Base-by-base conservation (phyloP, 2,797 vertebrate genomes). In the Hippocampus kuda region DNA sequence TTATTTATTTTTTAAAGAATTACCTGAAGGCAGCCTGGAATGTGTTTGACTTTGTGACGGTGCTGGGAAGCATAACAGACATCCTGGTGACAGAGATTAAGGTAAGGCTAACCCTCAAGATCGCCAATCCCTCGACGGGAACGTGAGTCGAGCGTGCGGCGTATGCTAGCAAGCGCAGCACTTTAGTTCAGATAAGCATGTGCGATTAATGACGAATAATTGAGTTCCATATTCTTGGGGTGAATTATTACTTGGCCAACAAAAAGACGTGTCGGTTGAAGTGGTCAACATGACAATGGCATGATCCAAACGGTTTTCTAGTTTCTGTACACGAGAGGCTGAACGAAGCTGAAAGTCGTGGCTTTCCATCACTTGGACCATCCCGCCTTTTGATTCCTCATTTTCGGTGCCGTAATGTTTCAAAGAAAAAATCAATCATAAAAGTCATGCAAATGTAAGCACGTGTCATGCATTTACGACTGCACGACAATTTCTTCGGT, bases 11-110 rank as follows among this genome's bases (percentile, higher is more conserved):
- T 38, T 38, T 38, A 7, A 38, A 99, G 97, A 99, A 97, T 86
- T 99, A 99, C 83, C 92, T 98, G 88, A 93, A 94, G 80, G 95
- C 97, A 56, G 94, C 97, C 75, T 99, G 97, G 97, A 99, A 99
- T 16, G 91, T 99, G 72, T 99, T 99, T 87, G 97, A 99, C 90
- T 97, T 98, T 87, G 94, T 99, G 72, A 99, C 97, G 0, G 97
- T 99, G 72, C 88, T 98, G 78, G 97, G 97, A 82, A 98, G 95
- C 92, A 96, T 99, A 87, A 99, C 97, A 76, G 97, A 99, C 91
- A 98, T 99, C 89, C 87, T 99, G 89, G 94, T 97, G 85, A 98
- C 97, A 44, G 97, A 99, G 90, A 93, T 98, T 77, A 94, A 95
- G 90, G 97, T 98, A 88, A 92, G 93, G 56, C 27, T 48, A 59